Evolutionary conservation across 2,888 invertebrate genomes (phyloP), one percentile per base, ranked within the genome.

Genomic region (Diarsia mendica): DNA sequence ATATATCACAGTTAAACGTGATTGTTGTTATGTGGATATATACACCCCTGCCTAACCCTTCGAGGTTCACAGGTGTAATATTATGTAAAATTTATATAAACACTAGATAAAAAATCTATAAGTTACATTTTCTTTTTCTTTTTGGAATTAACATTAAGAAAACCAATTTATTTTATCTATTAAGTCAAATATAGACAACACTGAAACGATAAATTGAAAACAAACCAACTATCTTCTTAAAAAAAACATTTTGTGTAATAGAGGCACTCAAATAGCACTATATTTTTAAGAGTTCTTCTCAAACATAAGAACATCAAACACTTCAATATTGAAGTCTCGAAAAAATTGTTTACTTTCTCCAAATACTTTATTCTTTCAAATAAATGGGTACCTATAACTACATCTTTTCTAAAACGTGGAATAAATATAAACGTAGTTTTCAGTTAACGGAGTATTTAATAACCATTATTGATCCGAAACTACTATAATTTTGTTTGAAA

Each of bases 241-340:
- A 63, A 53, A 53, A 72, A 53, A 53, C n/a, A 53, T 61, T 44
- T 44, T 44, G 20, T 46, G 2, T 49, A 44, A n/a, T n/a, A n/a
- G n/a, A n/a, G 44, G 44, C n/a, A 44, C 67, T 80, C 33, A 20
- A 67, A 20, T 46, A 78, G 51, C 48, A 63, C 9, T 61, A n/a
- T 72, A 48, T 44, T 53, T 72, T 15, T 33, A 73, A 39, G 39
- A 13, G 33, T 46, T 79, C 44, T 33, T 46, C 53, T 75, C 28
- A 18, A 11, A 3, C 4, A 49, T 39, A 49, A 28, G 2, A 72
- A 66, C 18, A 72, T 48, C 48, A 80, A 72, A 63, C 39, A 66
- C 2, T 72, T 65, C 18, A 63, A 63, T 23, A 63, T 18, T 51
- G 6, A 70, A 71, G 44, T 55, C 28, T 64, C 13, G 0, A 4